Evolutionary conservation across 1,140 invertebrate species (phyloP), one percentile per base, ranked within the genome.

Genomic region (Sinella curviseta): DNA sequence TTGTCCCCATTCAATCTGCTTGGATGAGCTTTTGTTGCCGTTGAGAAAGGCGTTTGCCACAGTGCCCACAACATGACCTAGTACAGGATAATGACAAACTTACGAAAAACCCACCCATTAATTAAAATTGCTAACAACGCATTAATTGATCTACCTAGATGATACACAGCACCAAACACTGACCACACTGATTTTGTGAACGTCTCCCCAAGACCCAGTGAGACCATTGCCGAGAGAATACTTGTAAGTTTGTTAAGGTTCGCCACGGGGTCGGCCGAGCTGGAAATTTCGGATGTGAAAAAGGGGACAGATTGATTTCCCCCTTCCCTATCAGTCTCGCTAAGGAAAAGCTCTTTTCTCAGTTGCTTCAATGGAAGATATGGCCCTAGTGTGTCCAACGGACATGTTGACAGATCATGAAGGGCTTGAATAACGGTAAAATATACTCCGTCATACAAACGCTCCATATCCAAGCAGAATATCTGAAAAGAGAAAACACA

Each of bases 91-190:
- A n/a, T n/a, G n/a, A n/a, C n/a, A n/a, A n/a, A n/a, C n/a, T n/a
- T n/a, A n/a, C n/a, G n/a, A n/a, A n/a, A n/a, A n/a, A n/a, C n/a
- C n/a, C n/a, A n/a, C n/a, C n/a, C n/a, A n/a, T n/a, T n/a, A n/a
- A n/a, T n/a, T n/a, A n/a, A n/a, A n/a, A n/a, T n/a, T n/a, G n/a
- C n/a, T n/a, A n/a, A n/a, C n/a, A n/a, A n/a, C n/a, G n/a, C n/a
- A n/a, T n/a, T n/a, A n/a, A n/a, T n/a, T n/a, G n/a, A n/a, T n/a
- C n/a, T n/a, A n/a, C n/a, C n/a, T 77, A 98, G 87, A 88, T 99
- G 97, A 86, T 95, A 96, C 81, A 98, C 93, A 12, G 95, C 94
- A 14, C 95, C 95, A 81, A 98, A 87, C 26, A 97, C 92, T 82
- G 91, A 90, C 92, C 94, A 97, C 60, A 98, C 90, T 0, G 92